Evolutionary conservation across 2,797 vertebrate genomes (phyloP).

Genomic region (Hypotaenidia philippensis): DNA sequence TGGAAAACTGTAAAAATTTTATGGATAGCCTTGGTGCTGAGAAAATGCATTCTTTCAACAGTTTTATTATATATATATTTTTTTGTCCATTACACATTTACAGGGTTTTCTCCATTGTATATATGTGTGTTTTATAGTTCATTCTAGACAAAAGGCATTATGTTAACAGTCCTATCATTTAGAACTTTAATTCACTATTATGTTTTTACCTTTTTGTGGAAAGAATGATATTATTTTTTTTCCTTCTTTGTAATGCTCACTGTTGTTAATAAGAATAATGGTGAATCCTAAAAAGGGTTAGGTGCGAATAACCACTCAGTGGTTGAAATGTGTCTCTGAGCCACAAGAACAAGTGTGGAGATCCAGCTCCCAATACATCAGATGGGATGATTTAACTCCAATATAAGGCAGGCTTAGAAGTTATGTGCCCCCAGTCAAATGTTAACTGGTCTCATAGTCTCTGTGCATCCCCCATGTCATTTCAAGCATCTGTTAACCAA

Average conservation of each 20-base stretch:
- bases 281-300: not conserved
- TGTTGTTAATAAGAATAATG: constrained; percentile 49
- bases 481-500: constrained; percentile 16
- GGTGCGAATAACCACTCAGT: constrained; percentile 1
- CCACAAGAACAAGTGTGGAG: not conserved
- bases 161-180: constrained; percentile 74
- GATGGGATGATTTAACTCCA: not conserved
- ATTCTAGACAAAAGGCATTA: constrained; percentile 74
- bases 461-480: not conserved
- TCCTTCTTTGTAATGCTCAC: not conserved
- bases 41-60: constrained; percentile 76
- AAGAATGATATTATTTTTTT: constrained; percentile 10
- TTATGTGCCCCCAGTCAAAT: not conserved
- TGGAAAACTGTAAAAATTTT: constrained; percentile 78
- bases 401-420: not conserved
- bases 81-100: constrained; percentile 75
- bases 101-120: constrained; percentile 63
- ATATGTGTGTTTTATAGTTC: constrained; percentile 66
- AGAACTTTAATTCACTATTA: constrained; percentile 74
- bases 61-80: constrained; percentile 72
- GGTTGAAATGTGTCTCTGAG: not conserved
- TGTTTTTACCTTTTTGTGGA: constrained; percentile 54
- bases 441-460: not conserved
- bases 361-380: not conserved
- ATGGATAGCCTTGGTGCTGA: constrained; percentile 70